phyloP scores from a whole-genome alignment of 2,888 invertebrate genomes.

The Nysson spinosus region DNA sequence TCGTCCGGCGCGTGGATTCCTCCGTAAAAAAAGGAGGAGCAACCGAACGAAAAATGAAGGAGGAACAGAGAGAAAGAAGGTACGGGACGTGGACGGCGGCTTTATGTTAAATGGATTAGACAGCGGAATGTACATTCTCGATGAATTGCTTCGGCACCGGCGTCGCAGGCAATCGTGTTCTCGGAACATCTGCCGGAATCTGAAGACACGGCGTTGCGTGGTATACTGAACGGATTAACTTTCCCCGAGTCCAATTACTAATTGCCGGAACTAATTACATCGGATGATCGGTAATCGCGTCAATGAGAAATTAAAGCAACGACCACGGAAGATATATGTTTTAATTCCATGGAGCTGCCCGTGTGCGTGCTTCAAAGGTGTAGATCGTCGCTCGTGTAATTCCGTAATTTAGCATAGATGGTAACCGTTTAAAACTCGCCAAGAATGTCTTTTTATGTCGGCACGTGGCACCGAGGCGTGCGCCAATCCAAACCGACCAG shows the following conservation, averaged over 20 bases:
- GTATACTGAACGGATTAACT: constrained; percentile 17
- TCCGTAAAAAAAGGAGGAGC: constrained; percentile 25
- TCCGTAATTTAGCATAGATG: background rate
- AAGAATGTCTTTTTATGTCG: constrained; percentile 22
- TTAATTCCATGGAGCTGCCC: no score
- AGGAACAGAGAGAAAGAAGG: constrained; percentile 10
- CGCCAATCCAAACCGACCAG: constrained; percentile 57
- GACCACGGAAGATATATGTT: background rate
- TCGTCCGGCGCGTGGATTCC: constrained; percentile 70
- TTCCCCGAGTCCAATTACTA: constrained; percentile 34
- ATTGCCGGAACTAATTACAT: no score
- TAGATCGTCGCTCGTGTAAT: background rate
- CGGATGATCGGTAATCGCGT: no score
- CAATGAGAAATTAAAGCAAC: no score
- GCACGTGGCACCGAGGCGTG: constrained; percentile 52
- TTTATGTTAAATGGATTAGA: constrained; percentile 76
- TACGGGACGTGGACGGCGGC: constrained; percentile 53
- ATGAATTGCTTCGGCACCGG: constrained; percentile 68
- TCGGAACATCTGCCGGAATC: constrained; percentile 35
- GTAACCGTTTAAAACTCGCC: constrained; percentile 16
- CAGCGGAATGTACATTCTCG: constrained; percentile 73
- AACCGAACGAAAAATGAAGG: constrained; percentile 1
- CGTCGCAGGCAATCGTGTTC: constrained; percentile 43
- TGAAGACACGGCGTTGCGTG: constrained; percentile 29
- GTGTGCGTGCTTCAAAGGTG: no score